Evolutionary conservation across 2,797 vertebrate species (phyloP).

Genomic region (Otolemur crassicaudatus): DNA sequence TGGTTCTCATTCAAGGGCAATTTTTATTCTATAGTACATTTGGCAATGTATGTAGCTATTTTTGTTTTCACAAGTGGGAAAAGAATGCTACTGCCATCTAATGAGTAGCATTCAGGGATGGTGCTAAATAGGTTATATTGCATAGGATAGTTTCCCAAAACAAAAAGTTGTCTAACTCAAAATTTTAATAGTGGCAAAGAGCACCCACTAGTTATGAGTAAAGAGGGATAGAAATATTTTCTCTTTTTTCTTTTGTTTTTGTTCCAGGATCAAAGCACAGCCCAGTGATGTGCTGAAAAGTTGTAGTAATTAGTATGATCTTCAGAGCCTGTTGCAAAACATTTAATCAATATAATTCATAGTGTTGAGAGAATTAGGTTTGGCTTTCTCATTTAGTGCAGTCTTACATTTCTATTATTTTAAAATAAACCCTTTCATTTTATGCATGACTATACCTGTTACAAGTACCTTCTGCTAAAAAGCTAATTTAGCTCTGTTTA

Average conservation of each 20-base stretch:
- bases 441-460: not conserved
- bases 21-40: not conserved
- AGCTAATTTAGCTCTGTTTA: not conserved
- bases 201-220: not conserved
- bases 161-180: not conserved
- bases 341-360: not conserved
- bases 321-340: not conserved
- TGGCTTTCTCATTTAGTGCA: not conserved
- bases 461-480: not conserved
- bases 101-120: not conserved
- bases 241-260: not conserved
- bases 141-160: not conserved
- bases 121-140: not conserved
- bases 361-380: not conserved
- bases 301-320: not conserved
- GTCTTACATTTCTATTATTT: not conserved
- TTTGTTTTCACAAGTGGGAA: not conserved
- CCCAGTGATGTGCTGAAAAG: not conserved
- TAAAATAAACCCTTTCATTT: conserved; percentile 6
- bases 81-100: not conserved
- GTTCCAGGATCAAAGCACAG: not conserved
- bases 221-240: not conserved
- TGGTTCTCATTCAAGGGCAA: not conserved
- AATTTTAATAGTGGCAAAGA: not conserved
- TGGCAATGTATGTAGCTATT: not conserved